These are phyloP conservation scores for Netelia virgata DNA, from an alignment of 2,888 invertebrate species.

Conservation along the genomic window DNA sequence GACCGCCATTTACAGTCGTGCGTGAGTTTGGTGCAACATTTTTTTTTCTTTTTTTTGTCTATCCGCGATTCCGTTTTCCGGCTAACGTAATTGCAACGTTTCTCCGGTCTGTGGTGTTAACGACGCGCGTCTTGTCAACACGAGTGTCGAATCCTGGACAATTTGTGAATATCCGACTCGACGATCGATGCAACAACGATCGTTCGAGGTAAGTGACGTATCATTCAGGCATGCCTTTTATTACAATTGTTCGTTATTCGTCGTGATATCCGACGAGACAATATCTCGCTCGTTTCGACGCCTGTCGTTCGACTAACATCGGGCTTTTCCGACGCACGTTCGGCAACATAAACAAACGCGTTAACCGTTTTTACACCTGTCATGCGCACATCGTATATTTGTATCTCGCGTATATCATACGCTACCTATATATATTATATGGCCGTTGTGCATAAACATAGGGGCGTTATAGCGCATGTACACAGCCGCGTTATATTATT, in stretches of 20 bases:
- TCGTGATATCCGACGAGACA: not conserved
- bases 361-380: conserved; percentile 52
- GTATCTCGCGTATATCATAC: not conserved
- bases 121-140: not conserved
- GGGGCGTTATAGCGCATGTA: conserved; percentile 23
- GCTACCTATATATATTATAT: conserved; percentile 7
- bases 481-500: conserved; percentile 52
- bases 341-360: conserved; percentile 34
- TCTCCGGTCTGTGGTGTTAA: not conserved
- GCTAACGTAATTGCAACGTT: not conserved
- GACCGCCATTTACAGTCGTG: not conserved
- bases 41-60: not conserved
- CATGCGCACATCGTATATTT: conserved; percentile 39
- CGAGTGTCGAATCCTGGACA: not conserved
- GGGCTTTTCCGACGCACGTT: conserved; percentile 33
- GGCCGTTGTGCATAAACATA: not conserved
- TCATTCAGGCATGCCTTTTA: not conserved
- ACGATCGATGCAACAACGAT: not conserved
- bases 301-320: conserved; percentile 9
- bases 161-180: not conserved
- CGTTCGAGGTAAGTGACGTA: not conserved
- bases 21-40: not conserved
- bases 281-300: not conserved
- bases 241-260: not conserved
- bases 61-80: not conserved